Percentiles rank a stretch among this genome's conserved stretches.
phyloP scores from a whole-genome alignment of 2,888 invertebrate genomes.

The Euzophera pinguis region DNA sequence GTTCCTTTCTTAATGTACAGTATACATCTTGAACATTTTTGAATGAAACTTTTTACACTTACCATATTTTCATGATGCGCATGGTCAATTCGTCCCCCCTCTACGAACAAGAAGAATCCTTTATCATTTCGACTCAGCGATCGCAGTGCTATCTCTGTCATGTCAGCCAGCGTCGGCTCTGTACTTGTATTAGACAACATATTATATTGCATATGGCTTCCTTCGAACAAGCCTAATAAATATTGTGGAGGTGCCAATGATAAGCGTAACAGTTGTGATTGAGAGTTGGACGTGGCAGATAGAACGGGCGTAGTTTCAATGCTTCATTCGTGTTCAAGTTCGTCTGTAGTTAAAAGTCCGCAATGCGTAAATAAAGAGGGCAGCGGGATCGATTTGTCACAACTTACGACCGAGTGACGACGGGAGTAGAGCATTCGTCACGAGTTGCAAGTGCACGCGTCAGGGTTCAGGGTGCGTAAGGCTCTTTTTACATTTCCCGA shows the following conservation, averaged over 20 bases:
- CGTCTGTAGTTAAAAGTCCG: too few relatives aligned
- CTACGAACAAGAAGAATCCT: constrained; percentile 90
- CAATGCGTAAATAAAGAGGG: not conserved
- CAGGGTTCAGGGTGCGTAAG: not conserved
- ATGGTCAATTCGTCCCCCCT: constrained; percentile 83
- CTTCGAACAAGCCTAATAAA: constrained; percentile 81
- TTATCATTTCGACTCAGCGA: constrained; percentile 81
- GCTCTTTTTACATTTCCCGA: constrained; percentile 5
- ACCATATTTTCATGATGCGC: constrained; percentile 81
- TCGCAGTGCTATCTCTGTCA: constrained; percentile 82
- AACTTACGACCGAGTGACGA: constrained; percentile 29
- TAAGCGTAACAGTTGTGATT: constrained; percentile 63
- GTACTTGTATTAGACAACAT: constrained; percentile 67
- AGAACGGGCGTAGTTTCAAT: too few relatives aligned
- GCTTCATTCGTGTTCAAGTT: too few relatives aligned
- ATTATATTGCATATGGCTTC: constrained; percentile 83
- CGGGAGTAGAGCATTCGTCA: constrained; percentile 24
- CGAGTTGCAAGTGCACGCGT: constrained; percentile 6
- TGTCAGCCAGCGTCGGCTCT: constrained; percentile 68
- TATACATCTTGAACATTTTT: too few relatives aligned
- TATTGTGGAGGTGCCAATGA: constrained; percentile 74
- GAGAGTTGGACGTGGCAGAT: too few relatives aligned
- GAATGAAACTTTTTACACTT: too few relatives aligned
- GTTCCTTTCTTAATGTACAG: too few relatives aligned
- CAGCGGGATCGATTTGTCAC: constrained; percentile 25